A percentile compares a stretch with the other conserved stretches of the same genome.
phyloP scores from a whole-genome alignment of 1,140 invertebrate species.

The Eriocheir sinensis region DNA sequence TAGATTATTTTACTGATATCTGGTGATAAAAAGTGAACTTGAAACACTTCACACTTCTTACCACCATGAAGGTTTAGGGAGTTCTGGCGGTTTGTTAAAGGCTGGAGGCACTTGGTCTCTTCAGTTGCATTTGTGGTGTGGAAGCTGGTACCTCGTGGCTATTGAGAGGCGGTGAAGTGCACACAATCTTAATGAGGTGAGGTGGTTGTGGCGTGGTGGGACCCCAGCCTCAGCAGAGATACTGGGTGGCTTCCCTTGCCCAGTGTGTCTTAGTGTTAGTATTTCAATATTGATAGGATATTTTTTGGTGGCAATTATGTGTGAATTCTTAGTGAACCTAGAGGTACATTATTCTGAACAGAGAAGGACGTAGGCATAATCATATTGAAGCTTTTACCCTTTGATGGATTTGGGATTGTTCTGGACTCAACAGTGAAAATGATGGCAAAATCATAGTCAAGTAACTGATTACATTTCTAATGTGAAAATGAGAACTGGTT shows the following conservation, averaged over 20 bases:
- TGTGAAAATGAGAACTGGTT: too few relatives aligned
- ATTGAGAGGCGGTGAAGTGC: not conserved
- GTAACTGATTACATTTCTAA: too few relatives aligned
- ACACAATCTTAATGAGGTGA: not conserved
- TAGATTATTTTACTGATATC: not conserved
- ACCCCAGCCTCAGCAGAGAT: not conserved
- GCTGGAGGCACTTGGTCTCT: not conserved
- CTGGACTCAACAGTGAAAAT: too few relatives aligned
- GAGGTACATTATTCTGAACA: too few relatives aligned
- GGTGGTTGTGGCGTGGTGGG: not conserved
- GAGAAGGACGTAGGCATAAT: too few relatives aligned
- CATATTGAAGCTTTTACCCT: too few relatives aligned
- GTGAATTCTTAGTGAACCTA: not conserved
- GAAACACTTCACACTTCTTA: slow-evolving; percentile 25
- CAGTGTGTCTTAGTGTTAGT: not conserved
- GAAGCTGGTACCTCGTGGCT: not conserved
- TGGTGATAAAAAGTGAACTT: not conserved
- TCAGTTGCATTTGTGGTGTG: not conserved
- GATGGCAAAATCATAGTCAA: too few relatives aligned
- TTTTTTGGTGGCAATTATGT: not conserved
- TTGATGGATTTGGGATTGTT: too few relatives aligned
- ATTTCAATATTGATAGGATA: not conserved
- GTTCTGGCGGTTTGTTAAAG: not conserved
- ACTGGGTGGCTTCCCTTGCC: not conserved
- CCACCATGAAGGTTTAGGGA: not conserved